Percentiles rank a stretch among this genome's conserved stretches.
phyloP scores from a whole-genome alignment of 2,888 invertebrate genomes.

The Cacoxenus indagator region DNA sequence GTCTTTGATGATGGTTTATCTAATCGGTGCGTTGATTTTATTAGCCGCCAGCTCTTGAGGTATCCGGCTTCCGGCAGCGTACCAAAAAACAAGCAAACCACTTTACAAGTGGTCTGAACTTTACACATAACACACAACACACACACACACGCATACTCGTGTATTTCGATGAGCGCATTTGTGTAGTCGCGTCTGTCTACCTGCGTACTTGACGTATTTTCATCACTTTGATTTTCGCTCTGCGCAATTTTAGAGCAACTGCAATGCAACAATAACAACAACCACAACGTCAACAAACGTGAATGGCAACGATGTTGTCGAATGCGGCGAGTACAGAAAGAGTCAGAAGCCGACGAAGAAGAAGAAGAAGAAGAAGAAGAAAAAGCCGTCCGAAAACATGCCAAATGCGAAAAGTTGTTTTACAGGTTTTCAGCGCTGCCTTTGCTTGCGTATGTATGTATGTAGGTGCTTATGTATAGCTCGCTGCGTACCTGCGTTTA shows the following conservation, averaged over 20 bases:
- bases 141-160: neutral
- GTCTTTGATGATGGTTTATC: neutral
- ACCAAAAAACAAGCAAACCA: neutral
- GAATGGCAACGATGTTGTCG: neutral
- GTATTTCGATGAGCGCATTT: neutral
- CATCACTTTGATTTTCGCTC: neutral
- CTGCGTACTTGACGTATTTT: neutral
- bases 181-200: neutral
- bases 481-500: neutral
- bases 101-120: neutral
- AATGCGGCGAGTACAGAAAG: too few species aligned
- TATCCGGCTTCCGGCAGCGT: too few species aligned
- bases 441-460: neutral
- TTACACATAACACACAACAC: neutral
- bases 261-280: neutral
- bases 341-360: neutral
- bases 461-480: neutral
- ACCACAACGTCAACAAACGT: neutral
- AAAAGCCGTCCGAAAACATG: slow-evolving; percentile 42
- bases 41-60: neutral
- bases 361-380: slow-evolving; percentile 2
- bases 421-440: slow-evolving; percentile 41
- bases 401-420: slow-evolving; percentile 46
- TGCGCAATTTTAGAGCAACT: neutral
- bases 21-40: neutral